A percentile compares a stretch with the other conserved stretches of the same genome.
Evolutionary conservation across 1,140 invertebrate genomes (phyloP).

Genomic region (Diabrotica undecimpunctata): DNA sequence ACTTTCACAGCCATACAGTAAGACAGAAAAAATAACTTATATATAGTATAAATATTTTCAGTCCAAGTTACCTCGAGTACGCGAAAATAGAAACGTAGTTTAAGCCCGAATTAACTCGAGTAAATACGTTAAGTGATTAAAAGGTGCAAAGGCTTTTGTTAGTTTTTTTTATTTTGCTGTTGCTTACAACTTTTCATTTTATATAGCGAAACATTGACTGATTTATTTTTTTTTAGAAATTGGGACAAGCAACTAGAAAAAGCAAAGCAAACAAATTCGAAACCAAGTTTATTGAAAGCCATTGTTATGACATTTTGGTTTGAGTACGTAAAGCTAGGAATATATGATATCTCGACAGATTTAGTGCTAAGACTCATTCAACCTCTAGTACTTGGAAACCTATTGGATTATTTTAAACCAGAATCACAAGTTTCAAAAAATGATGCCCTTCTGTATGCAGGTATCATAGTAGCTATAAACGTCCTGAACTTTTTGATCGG

Average conservation of each 20-base stretch:
- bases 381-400: constrained; percentile 53
- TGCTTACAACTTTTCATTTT: no score
- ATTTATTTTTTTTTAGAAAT: constrained; percentile 35
- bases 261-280: constrained; percentile 21
- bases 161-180: no score
- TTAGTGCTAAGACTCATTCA: constrained; percentile 38
- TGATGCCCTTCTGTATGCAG: constrained; percentile 55
- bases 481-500: constrained; percentile 51
- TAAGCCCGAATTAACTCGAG: no score
- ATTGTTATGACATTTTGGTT: constrained; percentile 47
- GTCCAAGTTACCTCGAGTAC: no score
- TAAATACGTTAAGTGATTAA: no score
- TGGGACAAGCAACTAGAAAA: constrained; percentile 48
- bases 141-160: no score
- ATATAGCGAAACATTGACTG: no score
- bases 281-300: constrained; percentile 45
- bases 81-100: no score
- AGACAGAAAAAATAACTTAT: no score
- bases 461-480: constrained; percentile 54
- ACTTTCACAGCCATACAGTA: no score
- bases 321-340: constrained; percentile 39
- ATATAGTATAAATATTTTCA: no score
- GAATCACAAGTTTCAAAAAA: constrained; percentile 41
- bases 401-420: constrained; percentile 53
- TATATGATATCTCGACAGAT: constrained; percentile 37